These are phyloP conservation scores for Hetaerina americana DNA, from an alignment of 1,140 invertebrate genomes.

Conservation along the genomic window DNA sequence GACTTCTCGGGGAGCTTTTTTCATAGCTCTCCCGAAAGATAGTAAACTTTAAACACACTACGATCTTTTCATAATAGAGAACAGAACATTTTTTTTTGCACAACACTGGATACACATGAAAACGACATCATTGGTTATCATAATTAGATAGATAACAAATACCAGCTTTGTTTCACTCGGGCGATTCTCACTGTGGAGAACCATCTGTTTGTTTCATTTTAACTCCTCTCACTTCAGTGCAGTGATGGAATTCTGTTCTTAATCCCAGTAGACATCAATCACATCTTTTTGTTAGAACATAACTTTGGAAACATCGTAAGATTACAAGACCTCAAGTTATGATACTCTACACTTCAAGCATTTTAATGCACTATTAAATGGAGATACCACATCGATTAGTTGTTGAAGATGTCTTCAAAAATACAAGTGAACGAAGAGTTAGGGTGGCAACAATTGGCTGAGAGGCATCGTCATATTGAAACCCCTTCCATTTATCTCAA, in stretches of 20 bases:
- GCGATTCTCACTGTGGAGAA: neutral
- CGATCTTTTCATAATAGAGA: conserved; percentile 7
- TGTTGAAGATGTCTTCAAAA: neutral
- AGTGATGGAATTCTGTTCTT: neutral
- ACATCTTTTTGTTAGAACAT: neutral
- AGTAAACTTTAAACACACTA: conserved; percentile 20
- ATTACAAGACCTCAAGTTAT: neutral
- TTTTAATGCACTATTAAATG: neutral
- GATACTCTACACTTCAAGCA: neutral
- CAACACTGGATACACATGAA: conserved; percentile 7
- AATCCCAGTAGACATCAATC: neutral
- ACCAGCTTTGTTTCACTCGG: conserved; percentile 11
- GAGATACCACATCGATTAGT: neutral
- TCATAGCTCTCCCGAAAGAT: conserved; percentile 33
- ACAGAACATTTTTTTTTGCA: conserved; percentile 4
- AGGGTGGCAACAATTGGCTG: neutral
- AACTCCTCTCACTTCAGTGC: neutral
- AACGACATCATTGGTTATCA: conserved; percentile 9
- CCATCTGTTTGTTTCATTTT: neutral
- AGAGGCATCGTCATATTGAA: neutral
- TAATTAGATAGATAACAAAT: conserved; percentile 4
- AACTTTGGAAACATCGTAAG: neutral
- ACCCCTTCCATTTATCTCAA: neutral
- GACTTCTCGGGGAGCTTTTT: conserved; percentile 26
- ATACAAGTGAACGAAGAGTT: neutral